phyloP scores from a whole-genome alignment of 2,888 invertebrate species.

The Andrena trimmerana region DNA sequence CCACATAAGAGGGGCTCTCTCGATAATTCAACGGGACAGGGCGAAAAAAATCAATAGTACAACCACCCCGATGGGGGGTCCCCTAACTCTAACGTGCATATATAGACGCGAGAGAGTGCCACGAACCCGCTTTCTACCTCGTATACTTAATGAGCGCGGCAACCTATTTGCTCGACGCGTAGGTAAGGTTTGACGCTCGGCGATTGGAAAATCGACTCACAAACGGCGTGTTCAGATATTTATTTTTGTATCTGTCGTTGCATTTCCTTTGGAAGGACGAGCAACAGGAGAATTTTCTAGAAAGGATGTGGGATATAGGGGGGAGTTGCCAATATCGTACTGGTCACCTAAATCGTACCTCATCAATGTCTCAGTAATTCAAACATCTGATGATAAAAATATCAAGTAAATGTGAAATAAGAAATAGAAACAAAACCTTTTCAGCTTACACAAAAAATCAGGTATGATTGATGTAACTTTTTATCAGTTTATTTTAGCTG shows the following conservation, averaged over 20 bases:
- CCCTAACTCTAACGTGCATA: conserved; percentile 69
- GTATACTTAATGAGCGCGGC: conserved; percentile 77
- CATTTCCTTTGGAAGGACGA: too few species aligned
- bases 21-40: conserved; percentile 81
- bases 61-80: conserved; percentile 74
- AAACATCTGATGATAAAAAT: too few species aligned
- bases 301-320: too few species aligned
- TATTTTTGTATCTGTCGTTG: background rate
- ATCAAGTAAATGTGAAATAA: too few species aligned
- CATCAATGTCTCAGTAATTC: too few species aligned
- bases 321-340: too few species aligned
- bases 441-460: too few species aligned
- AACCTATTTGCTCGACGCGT: conserved; percentile 61
- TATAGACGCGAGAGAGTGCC: conserved; percentile 37
- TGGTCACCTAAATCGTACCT: too few species aligned
- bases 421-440: too few species aligned
- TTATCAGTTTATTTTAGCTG: too few species aligned
- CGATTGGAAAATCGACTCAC: conserved; percentile 23
- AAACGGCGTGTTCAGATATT: background rate
- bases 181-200: conserved; percentile 44
- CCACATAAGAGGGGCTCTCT: conserved; percentile 69
- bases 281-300: too few species aligned
- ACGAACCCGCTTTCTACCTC: conserved; percentile 66
- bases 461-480: too few species aligned
- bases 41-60: conserved; percentile 82